phyloP scores from a whole-genome alignment of 2,113 vertebrate species.

The Tretioscincus oriximinensis region DNA sequence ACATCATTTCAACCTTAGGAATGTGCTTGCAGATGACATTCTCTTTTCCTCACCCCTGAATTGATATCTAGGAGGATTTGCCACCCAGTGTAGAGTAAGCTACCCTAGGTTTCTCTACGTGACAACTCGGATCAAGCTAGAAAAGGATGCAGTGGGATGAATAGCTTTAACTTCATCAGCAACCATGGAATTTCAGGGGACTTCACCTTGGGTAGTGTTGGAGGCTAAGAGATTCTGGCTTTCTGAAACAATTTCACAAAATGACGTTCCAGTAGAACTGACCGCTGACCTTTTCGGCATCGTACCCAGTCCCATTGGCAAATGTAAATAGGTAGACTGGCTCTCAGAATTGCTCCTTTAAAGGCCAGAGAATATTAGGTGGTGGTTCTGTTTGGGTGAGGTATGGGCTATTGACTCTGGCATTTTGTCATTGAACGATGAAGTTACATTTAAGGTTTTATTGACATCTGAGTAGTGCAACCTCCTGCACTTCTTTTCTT shows the following conservation, averaged over 20 bases:
- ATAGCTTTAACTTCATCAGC: not conserved
- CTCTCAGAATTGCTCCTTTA: not conserved
- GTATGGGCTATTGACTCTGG: slow-evolving; percentile 40
- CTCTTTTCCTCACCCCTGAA: not conserved
- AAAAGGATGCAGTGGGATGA: not conserved
- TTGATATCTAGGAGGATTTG: not conserved
- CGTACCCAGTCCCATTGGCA: not conserved
- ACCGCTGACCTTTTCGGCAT: not conserved
- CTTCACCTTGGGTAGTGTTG: not conserved
- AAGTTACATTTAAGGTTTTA: slow-evolving; percentile 56
- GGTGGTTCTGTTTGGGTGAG: slow-evolving; percentile 15
- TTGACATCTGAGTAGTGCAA: slow-evolving; percentile 70
- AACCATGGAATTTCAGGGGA: not conserved
- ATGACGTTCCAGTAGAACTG: not conserved
- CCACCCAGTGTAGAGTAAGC: not conserved
- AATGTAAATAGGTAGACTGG: not conserved
- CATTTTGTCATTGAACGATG: slow-evolving; percentile 55
- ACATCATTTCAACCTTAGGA: slow-evolving; percentile 30
- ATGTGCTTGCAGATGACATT: not conserved
- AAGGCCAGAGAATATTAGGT: not conserved
- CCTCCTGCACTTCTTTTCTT: slow-evolving; percentile 59
- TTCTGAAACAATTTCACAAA: not conserved
- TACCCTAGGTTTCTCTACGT: not conserved
- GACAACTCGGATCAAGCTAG: not conserved
- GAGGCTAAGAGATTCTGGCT: not conserved